Evolutionary conservation across 2,113 vertebrate genomes (phyloP).

Genomic region (Anoura caudifer): DNA sequence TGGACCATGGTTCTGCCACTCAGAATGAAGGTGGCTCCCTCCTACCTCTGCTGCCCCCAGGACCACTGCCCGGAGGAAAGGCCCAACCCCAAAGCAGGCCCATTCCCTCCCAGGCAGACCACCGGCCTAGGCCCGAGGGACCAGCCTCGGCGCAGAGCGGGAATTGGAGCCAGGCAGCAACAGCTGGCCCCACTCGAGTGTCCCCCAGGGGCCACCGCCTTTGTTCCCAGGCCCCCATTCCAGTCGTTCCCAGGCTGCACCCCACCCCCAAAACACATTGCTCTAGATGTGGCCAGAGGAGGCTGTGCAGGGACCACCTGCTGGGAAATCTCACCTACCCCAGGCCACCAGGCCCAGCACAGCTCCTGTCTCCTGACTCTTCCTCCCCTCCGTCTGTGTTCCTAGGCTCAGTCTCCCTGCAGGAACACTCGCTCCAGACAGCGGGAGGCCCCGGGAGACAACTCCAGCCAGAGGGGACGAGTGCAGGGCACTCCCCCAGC

Average conservation of each 20-base stretch:
- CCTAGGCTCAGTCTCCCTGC: background rate
- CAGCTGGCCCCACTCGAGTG: constrained; percentile 67
- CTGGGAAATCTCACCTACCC: background rate
- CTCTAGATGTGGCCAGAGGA: background rate
- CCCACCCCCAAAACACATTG: constrained; percentile 19
- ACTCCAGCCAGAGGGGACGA: too few relatives aligned
- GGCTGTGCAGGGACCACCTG: constrained; percentile 27
- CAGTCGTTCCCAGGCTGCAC: constrained; percentile 68
- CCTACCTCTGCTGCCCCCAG: background rate
- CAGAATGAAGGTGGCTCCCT: background rate
- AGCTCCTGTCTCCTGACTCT: background rate
- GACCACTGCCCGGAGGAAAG: background rate
- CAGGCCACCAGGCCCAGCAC: background rate
- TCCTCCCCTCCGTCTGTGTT: background rate
- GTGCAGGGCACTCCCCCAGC: background rate
- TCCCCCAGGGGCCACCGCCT: constrained; percentile 48
- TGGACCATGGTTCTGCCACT: background rate
- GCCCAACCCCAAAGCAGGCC: background rate
- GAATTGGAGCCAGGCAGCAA: constrained; percentile 67
- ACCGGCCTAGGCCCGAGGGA: constrained; percentile 64
- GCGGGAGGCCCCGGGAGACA: background rate
- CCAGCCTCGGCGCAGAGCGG: background rate
- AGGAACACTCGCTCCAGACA: background rate
- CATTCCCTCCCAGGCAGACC: constrained; percentile 59
- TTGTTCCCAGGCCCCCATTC: constrained; percentile 64